Percentiles rank a stretch among this genome's conserved stretches.
These are phyloP conservation scores for Cuniculus paca DNA, from an alignment of 2,797 vertebrate species.

Conservation along the genomic window DNA sequence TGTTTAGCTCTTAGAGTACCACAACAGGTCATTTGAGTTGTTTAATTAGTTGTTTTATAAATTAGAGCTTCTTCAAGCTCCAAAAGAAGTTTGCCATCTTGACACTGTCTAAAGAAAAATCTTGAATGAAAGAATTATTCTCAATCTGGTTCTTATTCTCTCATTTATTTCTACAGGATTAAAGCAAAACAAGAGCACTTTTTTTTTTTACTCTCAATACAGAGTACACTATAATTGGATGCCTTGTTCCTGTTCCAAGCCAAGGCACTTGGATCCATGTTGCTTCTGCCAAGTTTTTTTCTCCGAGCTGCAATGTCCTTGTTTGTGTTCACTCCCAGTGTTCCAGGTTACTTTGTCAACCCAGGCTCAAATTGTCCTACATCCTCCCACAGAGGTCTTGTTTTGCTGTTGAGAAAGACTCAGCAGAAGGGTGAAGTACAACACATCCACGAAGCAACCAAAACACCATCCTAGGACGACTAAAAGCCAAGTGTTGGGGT, in stretches of 20 bases:
- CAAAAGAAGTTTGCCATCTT: conserved; percentile 67
- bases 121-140: conserved; percentile 55
- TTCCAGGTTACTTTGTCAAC: conserved; percentile 64
- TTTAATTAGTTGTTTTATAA: conserved; percentile 75
- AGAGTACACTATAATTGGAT: conserved; percentile 64
- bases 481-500: not conserved
- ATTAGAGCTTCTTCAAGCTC: conserved; percentile 66
- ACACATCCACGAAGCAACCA: not conserved
- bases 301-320: conserved; percentile 46
- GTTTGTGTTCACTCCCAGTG: conserved; percentile 63
- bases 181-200: conserved; percentile 72
- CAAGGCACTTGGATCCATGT: conserved; percentile 31
- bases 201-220: not conserved
- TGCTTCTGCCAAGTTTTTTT: conserved; percentile 57
- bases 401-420: conserved; percentile 64
- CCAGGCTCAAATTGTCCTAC: conserved; percentile 49
- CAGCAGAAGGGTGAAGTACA: not conserved
- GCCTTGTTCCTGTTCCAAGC: conserved; percentile 43
- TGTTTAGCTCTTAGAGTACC: conserved; percentile 47
- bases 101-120: conserved; percentile 68
- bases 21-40: conserved; percentile 53
- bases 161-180: conserved; percentile 76
- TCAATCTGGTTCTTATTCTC: conserved; percentile 78
- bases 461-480: not conserved
- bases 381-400: conserved; percentile 65